These are phyloP conservation scores for Macaca mulatta DNA, from an alignment of 2,113 vertebrate genomes.

Conservation along the genomic window DNA sequence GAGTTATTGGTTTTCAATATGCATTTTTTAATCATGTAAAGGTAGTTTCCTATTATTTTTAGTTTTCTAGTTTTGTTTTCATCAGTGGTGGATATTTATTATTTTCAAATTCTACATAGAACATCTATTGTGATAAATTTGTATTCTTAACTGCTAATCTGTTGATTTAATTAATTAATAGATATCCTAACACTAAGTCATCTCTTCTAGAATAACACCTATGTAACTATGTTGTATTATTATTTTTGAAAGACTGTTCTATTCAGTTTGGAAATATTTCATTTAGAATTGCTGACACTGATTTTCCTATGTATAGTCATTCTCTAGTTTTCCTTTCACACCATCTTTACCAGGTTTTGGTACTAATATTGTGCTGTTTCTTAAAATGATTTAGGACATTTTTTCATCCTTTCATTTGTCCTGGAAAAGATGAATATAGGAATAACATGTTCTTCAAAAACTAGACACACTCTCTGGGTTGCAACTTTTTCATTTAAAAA, in stretches of 20 bases:
- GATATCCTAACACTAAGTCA: background rate
- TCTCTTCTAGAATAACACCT: background rate
- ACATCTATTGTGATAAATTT: background rate
- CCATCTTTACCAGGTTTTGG: background rate
- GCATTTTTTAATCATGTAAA: background rate
- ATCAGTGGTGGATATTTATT: background rate
- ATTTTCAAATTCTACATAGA: background rate
- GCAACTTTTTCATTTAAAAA: background rate
- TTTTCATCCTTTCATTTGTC: background rate
- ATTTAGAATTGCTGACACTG: background rate
- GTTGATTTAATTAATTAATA: background rate
- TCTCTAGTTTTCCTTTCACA: background rate
- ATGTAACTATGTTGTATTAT: background rate
- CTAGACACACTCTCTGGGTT: background rate
- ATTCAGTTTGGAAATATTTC: background rate
- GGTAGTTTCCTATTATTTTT: background rate
- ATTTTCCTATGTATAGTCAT: background rate
- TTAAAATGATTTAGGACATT: background rate
- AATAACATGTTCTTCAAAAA: background rate
- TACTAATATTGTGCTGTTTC: background rate
- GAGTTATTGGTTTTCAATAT: background rate
- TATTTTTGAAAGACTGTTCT: background rate
- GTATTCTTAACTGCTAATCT: background rate
- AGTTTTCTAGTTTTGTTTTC: background rate
- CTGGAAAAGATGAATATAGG: background rate